A percentile compares a stretch with the other conserved stretches of the same genome.
These are phyloP conservation scores for Dendrolimus kikuchii DNA, from an alignment of 1,140 invertebrate species.

Conservation along the genomic window DNA sequence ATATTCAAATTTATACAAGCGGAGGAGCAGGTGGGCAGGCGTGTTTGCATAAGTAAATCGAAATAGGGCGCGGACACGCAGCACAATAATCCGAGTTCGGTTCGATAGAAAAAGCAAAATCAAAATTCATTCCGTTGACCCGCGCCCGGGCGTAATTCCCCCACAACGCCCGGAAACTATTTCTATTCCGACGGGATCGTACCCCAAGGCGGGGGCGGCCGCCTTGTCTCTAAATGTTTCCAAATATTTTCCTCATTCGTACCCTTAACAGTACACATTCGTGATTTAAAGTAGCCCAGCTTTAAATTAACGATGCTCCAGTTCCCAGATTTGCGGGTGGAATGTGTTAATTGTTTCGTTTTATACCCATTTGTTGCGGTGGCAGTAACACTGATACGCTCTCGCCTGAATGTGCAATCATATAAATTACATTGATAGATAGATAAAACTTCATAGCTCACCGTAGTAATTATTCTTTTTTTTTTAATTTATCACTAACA, in stretches of 20 bases:
- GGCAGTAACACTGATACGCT: conserved; percentile 20
- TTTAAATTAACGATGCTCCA: conserved; percentile 19
- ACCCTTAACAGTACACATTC: conserved; percentile 20
- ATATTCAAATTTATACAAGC: conserved; percentile 37
- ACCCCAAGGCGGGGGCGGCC: conserved; percentile 23
- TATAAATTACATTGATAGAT: conserved; percentile 6
- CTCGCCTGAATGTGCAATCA: conserved; percentile 21
- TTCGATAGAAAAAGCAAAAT: conserved; percentile 49
- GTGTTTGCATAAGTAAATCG: conserved; percentile 34
- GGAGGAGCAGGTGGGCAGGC: conserved; percentile 19
- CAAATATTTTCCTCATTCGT: conserved; percentile 26
- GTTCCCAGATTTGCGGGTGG: conserved; percentile 19
- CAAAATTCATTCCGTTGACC: conserved; percentile 57
- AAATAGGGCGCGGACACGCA: conserved; percentile 18
- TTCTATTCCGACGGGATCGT: conserved; percentile 49
- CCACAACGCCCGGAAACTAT: conserved; percentile 41
- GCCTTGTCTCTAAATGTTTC: conserved; percentile 34
- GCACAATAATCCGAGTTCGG: conserved; percentile 31
- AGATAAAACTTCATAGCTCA: not conserved
- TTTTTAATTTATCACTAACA: no score
- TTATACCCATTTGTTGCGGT: conserved; percentile 14
- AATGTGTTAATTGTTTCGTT: conserved; percentile 32
- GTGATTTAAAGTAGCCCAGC: conserved; percentile 23
- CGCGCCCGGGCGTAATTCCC: conserved; percentile 36
- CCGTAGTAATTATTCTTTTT: no score